A percentile compares a stretch with the other conserved stretches of the same genome.
phyloP scores from a whole-genome alignment of 2,888 invertebrate species.

The Eristalinus aeneus region DNA sequence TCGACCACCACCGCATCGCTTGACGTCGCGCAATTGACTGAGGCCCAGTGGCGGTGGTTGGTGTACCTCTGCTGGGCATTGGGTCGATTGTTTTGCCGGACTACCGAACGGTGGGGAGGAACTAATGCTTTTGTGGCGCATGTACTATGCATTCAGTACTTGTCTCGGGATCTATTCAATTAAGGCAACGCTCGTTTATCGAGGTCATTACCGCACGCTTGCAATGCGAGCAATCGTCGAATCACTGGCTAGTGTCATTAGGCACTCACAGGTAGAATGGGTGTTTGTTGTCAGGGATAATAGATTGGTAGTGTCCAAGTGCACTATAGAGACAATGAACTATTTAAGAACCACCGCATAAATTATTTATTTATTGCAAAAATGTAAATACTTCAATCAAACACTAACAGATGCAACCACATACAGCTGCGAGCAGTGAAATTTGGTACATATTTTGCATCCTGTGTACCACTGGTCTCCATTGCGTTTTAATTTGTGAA shows the following conservation, averaged over 20 bases:
- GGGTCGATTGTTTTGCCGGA: background rate
- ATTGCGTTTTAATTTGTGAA: too few relatives aligned
- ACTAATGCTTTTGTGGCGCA: background rate
- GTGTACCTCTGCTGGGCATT: background rate
- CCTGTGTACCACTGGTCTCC: too few relatives aligned
- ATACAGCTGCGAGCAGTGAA: too few relatives aligned
- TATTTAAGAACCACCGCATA: too few relatives aligned
- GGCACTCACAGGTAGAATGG: background rate
- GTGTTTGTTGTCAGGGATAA: background rate
- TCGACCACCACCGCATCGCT: slow-evolving; percentile 38
- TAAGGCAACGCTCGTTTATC: background rate
- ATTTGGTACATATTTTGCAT: too few relatives aligned
- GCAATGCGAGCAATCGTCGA: background rate
- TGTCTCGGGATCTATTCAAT: background rate
- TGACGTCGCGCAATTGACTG: slow-evolving; percentile 37
- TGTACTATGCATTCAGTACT: background rate
- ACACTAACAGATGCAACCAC: too few relatives aligned
- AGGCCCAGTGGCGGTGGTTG: background rate
- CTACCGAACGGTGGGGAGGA: background rate
- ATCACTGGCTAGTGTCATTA: background rate
- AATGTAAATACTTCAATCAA: too few relatives aligned
- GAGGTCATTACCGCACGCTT: slow-evolving; percentile 35
- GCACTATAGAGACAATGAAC: too few relatives aligned
- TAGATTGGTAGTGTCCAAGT: too few relatives aligned
- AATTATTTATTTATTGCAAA: too few relatives aligned